These are phyloP conservation scores for Muscina levida DNA, from an alignment of 2,888 invertebrate genomes.

Conservation along the genomic window DNA sequence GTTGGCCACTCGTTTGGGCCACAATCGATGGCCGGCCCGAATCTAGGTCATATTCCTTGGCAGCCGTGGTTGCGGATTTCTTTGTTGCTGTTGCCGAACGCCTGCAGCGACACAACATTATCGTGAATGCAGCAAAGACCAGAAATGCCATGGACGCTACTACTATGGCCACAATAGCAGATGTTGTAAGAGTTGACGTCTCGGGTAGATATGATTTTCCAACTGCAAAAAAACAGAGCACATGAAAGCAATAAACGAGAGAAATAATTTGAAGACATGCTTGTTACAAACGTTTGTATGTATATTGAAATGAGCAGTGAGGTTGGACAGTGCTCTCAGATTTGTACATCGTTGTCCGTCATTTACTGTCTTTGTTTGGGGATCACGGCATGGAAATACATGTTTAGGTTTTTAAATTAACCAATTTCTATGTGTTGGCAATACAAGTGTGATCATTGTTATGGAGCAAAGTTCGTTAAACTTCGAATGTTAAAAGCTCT, in stretches of 20 bases:
- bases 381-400: neutral
- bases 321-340: neutral
- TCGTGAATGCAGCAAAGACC: constrained; percentile 70
- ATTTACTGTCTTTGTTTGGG: neutral
- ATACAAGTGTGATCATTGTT: constrained; percentile 16
- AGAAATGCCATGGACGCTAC: constrained; percentile 73
- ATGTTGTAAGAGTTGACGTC: constrained; percentile 73
- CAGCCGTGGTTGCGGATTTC: constrained; percentile 67
- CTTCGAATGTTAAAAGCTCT: constrained; percentile 5
- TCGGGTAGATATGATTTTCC: constrained; percentile 75
- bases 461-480: constrained; percentile 4
- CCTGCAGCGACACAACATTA: constrained; percentile 74
- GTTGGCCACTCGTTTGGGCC: constrained; percentile 63
- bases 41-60: constrained; percentile 73
- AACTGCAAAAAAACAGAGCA: constrained; percentile 71
- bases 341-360: neutral
- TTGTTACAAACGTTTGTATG: neutral
- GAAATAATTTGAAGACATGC: constrained; percentile 27
- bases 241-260: constrained; percentile 9
- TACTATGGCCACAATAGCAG: constrained; percentile 74
- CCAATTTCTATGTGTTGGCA: constrained; percentile 33
- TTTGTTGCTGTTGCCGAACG: constrained; percentile 72
- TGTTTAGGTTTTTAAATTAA: constrained; percentile 48
- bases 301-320: neutral
- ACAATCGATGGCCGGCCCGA: constrained; percentile 70